These are phyloP conservation scores for Agriopis marginaria DNA, from an alignment of 2,888 invertebrate species.

Conservation along the genomic window DNA sequence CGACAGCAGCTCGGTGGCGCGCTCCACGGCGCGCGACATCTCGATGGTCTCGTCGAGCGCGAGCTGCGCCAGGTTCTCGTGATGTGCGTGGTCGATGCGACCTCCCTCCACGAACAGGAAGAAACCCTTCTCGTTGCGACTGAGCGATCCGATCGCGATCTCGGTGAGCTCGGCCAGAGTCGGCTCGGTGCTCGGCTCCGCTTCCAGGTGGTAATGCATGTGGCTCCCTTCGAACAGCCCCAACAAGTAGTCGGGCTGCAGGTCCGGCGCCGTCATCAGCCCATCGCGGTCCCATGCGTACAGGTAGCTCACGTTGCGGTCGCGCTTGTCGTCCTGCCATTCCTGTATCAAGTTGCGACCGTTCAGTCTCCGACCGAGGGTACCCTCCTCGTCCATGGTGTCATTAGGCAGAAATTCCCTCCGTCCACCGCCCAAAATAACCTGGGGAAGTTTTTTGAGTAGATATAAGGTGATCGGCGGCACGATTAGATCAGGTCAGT, in stretches of 20 bases:
- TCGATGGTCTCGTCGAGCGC: conserved; percentile 90
- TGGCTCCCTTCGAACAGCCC: conserved; percentile 89
- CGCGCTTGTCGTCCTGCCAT: conserved; percentile 85
- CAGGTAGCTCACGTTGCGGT: conserved; percentile 63
- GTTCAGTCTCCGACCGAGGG: conserved; percentile 81
- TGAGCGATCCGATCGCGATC: conserved; percentile 89
- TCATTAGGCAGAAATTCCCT: conserved; percentile 87
- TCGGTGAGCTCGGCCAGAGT: conserved; percentile 80
- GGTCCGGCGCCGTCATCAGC: conserved; percentile 68
- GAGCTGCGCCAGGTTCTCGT: conserved; percentile 83
- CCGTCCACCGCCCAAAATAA: conserved; percentile 91
- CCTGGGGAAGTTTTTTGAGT: conserved; percentile 59
- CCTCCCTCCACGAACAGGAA: conserved; percentile 92
- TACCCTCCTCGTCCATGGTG: conserved; percentile 82
- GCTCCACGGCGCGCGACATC: conserved; percentile 86
- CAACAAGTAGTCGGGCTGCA: conserved; percentile 87
- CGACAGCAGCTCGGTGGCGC: conserved; percentile 71
- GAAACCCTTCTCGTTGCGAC: conserved; percentile 88
- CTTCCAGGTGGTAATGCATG: conserved; percentile 89
- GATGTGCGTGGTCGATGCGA: conserved; percentile 90
- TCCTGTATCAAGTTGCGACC: conserved; percentile 88
- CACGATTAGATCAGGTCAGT: no score
- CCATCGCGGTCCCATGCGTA: conserved; percentile 88
- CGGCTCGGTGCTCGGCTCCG: conserved; percentile 67
- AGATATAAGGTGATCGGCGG: no score